Evolutionary conservation across 1,140 invertebrate genomes (phyloP), one percentile per base, ranked within the genome.

Genomic region (Oscheius sp.): DNA sequence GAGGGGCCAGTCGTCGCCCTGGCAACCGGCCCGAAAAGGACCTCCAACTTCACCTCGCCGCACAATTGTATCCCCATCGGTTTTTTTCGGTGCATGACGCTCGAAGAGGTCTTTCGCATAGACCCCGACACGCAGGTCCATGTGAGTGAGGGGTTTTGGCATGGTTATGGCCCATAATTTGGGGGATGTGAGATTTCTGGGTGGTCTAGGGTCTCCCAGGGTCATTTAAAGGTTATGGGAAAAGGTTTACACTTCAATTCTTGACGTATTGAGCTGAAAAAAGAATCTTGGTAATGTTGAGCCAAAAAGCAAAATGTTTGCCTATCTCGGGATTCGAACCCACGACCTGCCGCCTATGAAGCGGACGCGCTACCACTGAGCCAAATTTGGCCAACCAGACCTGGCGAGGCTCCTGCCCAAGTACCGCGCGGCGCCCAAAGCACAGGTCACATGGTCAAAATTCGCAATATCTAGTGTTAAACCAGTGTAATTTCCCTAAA

Each of bases 21-120:
- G 49, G 49, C 49, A 55, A 55, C 49, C 7, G 4, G 49, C 23
- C 49, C 49, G 49, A 55, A 55, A 55, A 55, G 15, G 49, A 55
- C 49, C 23, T n/a, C 49, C 49, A 55, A 55, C 49, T 55, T 55
- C 28, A 26, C 28, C 7, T 23, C 15, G 15, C 15, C 49, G 7
- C 49, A 26, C 49, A 7, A n/a, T 23, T 7, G 7, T 7, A 55
- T 13, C 49, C 7, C 7, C 49, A 23, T 20, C 49, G 7, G 7
- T 26, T 13, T 7, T 26, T 23, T 4, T 4, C 49, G 7, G 49
- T 26, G 7, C 23, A 55, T 55, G 49, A 55, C 49, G 15, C 49
- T 55, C 23, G 7, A 55, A 4, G 49, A 55, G 23, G 28, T 55
- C 7, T 55, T 55, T 55, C 15, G 49, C 7, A 55, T 55, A 7